A percentile compares a stretch with the other conserved stretches of the same genome.
These are phyloP conservation scores for Clarias fuscus DNA, from an alignment of 2,797 vertebrate species.

Conservation along the genomic window DNA sequence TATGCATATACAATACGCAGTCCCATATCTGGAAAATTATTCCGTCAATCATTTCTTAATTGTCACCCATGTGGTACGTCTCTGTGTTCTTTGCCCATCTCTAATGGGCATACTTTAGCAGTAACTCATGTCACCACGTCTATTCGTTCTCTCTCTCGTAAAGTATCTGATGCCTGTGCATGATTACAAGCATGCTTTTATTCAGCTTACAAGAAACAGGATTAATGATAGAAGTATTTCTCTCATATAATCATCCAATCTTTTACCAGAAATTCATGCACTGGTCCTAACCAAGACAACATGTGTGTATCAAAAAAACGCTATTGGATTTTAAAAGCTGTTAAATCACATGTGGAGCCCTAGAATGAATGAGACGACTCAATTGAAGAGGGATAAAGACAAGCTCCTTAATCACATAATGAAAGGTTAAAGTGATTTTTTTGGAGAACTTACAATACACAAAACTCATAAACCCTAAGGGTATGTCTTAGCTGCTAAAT, in stretches of 20 bases:
- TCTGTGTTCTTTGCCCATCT: constrained; percentile 22
- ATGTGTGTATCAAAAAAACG: constrained; percentile 28
- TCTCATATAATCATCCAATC: constrained; percentile 32
- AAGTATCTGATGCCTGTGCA: constrained; percentile 52
- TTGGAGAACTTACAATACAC: constrained; percentile 54
- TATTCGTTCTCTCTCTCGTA: constrained; percentile 40
- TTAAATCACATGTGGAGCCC: constrained; percentile 50
- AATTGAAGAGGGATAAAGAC: constrained; percentile 57
- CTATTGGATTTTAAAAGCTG: constrained; percentile 47
- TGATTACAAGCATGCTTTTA: constrained; percentile 49
- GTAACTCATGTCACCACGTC: constrained; percentile 49
- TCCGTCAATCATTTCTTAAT: constrained; percentile 30
- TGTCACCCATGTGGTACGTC: constrained; percentile 36
- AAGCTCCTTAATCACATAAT: constrained; percentile 60
- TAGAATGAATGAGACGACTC: constrained; percentile 55
- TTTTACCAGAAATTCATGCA: constrained; percentile 49
- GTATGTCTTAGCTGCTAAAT: constrained; percentile 56
- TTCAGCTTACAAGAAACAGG: constrained; percentile 53
- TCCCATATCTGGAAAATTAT: constrained; percentile 31
- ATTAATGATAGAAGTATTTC: constrained; percentile 46
- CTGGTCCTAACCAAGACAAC: constrained; percentile 29
- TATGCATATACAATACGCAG: neutral
- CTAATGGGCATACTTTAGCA: constrained; percentile 44
- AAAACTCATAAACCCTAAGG: constrained; percentile 44
- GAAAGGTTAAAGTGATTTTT: constrained; percentile 52